phyloP scores from a whole-genome alignment of 2,888 invertebrate species.

The Panopea generosa region DNA sequence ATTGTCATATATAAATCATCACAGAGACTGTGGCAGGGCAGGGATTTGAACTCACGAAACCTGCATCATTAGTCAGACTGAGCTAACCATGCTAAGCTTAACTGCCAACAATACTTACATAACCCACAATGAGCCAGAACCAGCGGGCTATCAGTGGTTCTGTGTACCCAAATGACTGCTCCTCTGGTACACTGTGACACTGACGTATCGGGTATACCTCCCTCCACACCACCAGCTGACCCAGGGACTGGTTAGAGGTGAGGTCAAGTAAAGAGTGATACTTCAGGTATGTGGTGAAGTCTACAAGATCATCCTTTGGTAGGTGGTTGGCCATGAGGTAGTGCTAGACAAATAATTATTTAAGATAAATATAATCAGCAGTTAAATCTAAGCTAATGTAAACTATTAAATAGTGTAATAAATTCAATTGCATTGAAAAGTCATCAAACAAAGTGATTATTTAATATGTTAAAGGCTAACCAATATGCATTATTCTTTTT shows the following conservation, averaged over 20 bases:
- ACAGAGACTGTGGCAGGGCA: too few relatives aligned
- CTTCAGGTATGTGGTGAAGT: constrained; percentile 91
- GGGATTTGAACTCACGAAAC: too few relatives aligned
- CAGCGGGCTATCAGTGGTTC: constrained; percentile 81
- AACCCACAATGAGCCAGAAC: constrained; percentile 82
- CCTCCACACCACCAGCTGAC: constrained; percentile 83
- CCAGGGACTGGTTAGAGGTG: constrained; percentile 68
- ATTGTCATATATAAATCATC: too few relatives aligned
- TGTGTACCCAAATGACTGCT: constrained; percentile 80
- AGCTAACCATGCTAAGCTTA: too few relatives aligned
- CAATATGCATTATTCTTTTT: too few relatives aligned
- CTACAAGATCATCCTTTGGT: constrained; percentile 90
- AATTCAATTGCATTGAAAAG: too few relatives aligned
- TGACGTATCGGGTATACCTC: constrained; percentile 82
- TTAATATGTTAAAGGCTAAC: neutral
- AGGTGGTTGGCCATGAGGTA: constrained; percentile 93
- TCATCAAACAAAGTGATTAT: too few relatives aligned
- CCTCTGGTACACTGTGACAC: constrained; percentile 76
- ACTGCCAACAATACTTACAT: constrained; percentile 82
- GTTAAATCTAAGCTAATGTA: too few relatives aligned
- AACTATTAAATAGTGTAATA: too few relatives aligned
- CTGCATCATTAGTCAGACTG: too few relatives aligned
- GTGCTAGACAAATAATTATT: constrained; percentile 86
- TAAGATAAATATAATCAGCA: constrained; percentile 13
- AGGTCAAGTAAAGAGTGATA: constrained; percentile 90